Evolutionary conservation across 2,888 invertebrate genomes (phyloP), one percentile per base, ranked within the genome.

Genomic region (Ophioninae sp.): DNA sequence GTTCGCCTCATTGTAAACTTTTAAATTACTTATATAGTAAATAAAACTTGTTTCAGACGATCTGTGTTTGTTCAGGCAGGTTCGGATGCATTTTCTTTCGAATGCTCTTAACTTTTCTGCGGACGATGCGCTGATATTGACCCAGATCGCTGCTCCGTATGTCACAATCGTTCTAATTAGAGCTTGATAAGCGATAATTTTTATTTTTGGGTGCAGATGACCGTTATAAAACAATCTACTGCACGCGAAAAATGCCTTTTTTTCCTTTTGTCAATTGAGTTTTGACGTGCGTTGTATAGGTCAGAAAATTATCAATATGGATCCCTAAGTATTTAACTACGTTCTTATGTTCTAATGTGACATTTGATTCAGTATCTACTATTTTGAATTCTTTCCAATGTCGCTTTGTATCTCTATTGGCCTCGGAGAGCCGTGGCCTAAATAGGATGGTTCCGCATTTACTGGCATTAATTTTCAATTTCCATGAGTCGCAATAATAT

Each of bases 241-340:
- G 1, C 59, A 6, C 13, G 41, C 62, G 3, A 65, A 72, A 21
- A 85, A 87, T 2, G 0, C 85, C 75, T 2, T 72, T 81, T 57
- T 82, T 83, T 0, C 85, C 85, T 82, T 87, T 87, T 20, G 78
- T 2, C 8, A 87, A 0, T 83, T 84, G 72, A 0, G 17, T 84
- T 8, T 78, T 68, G 5, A 86, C 23, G 44, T 86, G 86, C 0
- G 74, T 56, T 8, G 79, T 82, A 37, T 73, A 81, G 7, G 68
- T 74, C 3, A 87, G 41, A 23, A 62, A 77, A 7, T 85, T 68
- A 37, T 88, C 86, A 0, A 86, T 13, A 7, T 83, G 6, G 7
- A 88, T 44, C 0, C 86, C 86, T 7, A 86, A 73, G 64, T 88
- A 86, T 86, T 84, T 87, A 0, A 86, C 87, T 7, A 30, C 8